Evolutionary conservation across 2,888 invertebrate species (phyloP).

Genomic region (Bombylius discolor): DNA sequence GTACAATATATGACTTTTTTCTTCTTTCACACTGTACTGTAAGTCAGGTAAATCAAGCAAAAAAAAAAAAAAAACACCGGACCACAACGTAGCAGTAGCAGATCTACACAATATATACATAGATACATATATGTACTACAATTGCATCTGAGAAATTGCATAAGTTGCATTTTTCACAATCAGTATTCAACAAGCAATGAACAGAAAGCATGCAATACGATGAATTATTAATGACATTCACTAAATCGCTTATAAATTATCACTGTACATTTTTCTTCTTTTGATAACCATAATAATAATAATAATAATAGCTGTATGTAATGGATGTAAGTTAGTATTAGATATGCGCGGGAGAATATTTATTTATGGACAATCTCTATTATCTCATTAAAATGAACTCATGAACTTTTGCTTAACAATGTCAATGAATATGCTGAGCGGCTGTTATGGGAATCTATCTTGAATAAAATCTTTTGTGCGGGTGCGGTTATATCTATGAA

Average conservation of each 20-base stretch:
- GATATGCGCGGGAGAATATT: not conserved
- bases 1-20: not conserved
- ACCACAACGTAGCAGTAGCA: no score
- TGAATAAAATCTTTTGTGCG: no score
- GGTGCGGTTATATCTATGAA: no score
- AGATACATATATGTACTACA: no score
- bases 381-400: slow-evolving; percentile 2
- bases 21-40: no score
- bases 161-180: no score
- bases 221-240: slow-evolving; percentile 9
- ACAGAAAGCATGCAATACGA: not conserved
- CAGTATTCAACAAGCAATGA: no score
- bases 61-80: no score
- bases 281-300: not conserved
- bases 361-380: not conserved
- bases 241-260: slow-evolving; percentile 8
- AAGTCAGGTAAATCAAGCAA: no score
- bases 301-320: not conserved
- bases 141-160: no score
- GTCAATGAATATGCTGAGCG: not conserved
- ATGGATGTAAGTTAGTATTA: not conserved
- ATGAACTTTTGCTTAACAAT: not conserved
- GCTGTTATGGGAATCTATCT: no score
- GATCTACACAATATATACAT: no score
- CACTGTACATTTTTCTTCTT: slow-evolving; percentile 1